A percentile compares a stretch with the other conserved stretches of the same genome.
Evolutionary conservation across 2,888 invertebrate species (phyloP).

Genomic region (Chironomus riparius): DNA sequence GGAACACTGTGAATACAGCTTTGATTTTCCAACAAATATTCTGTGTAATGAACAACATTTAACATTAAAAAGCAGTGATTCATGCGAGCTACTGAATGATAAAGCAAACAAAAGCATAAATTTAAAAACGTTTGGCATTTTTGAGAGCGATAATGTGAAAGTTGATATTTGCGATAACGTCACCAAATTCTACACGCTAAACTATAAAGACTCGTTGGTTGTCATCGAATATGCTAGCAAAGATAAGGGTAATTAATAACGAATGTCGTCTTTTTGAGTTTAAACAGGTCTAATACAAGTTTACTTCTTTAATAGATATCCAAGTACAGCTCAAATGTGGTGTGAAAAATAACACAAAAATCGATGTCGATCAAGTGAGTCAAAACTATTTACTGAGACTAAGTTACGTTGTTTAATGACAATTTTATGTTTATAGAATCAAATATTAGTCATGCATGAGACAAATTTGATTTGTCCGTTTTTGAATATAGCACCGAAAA

Average conservation of each 20-base stretch:
- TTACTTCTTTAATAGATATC: not conserved
- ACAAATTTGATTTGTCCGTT: not conserved
- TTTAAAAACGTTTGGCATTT: not conserved
- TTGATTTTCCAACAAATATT: slow-evolving; percentile 41
- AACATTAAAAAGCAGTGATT: not conserved
- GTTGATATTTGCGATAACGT: not conserved
- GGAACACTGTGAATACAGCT: slow-evolving; percentile 38
- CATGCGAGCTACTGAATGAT: not conserved
- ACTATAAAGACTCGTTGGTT: slow-evolving; percentile 16
- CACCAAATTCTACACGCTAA: not conserved
- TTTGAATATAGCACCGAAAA: not conserved
- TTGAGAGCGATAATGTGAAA: not conserved
- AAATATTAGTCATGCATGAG: not conserved
- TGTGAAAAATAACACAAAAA: not conserved
- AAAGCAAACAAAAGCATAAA: not conserved
- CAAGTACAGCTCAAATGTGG: slow-evolving; percentile 9
- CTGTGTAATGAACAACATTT: slow-evolving; percentile 33
- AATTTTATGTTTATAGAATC: not conserved
- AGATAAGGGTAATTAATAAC: not conserved
- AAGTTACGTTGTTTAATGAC: not conserved
- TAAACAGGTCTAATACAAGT: not conserved
- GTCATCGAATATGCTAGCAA: not conserved
- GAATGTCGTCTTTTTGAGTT: not conserved
- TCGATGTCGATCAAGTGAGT: not conserved
- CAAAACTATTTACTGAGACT: not conserved